These are phyloP conservation scores for Erythrocercus mccallii DNA, from an alignment of 2,113 vertebrate species.

Conservation along the genomic window DNA sequence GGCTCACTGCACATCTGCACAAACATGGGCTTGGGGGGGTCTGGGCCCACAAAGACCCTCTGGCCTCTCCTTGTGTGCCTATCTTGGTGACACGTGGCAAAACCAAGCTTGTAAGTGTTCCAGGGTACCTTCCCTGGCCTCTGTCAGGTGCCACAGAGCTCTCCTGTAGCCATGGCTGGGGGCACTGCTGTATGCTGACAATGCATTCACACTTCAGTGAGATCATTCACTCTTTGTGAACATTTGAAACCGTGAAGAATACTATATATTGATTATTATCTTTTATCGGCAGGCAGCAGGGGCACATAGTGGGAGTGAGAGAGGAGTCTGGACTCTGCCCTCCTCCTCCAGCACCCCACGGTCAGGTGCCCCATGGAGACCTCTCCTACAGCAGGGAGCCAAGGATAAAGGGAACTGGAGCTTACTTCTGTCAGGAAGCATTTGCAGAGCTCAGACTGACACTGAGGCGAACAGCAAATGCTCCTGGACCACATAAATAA, in stretches of 20 bases:
- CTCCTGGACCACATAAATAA: not conserved
- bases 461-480: not conserved
- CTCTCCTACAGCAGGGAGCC: not conserved
- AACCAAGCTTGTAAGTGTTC: not conserved
- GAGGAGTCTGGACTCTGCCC: not conserved
- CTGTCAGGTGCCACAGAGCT: not conserved
- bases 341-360: not conserved
- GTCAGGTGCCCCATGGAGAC: accelerated
- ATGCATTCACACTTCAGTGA: not conserved
- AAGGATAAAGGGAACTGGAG: not conserved
- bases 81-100: not conserved
- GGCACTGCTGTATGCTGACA: not conserved
- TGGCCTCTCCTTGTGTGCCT: not conserved
- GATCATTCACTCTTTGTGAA: not conserved
- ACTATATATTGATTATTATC: not conserved
- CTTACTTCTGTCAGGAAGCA: not conserved
- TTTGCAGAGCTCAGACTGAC: not conserved
- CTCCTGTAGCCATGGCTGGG: accelerated
- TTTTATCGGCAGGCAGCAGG: accelerated
- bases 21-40: not conserved
- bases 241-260: not conserved
- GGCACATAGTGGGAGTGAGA: not conserved
- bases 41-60: not conserved
- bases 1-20: not conserved
- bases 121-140: not conserved